phyloP scores from a whole-genome alignment of 2,113 vertebrate species.

The Chelonoidis abingdonii region DNA sequence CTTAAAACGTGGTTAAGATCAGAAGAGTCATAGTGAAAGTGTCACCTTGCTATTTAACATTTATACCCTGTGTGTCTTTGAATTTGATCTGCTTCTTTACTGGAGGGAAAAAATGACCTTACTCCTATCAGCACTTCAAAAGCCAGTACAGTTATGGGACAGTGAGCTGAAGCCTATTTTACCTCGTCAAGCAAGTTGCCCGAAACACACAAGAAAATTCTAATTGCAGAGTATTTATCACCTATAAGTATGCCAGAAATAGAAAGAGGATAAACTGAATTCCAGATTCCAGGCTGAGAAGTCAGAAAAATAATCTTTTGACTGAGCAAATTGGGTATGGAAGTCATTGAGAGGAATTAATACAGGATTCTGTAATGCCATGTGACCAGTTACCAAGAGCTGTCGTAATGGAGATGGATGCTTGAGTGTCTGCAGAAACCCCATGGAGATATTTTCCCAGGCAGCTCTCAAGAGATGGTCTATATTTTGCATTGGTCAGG shows the following conservation, averaged over 20 bases:
- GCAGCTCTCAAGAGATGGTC: background rate
- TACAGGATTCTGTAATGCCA: background rate
- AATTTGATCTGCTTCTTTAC: background rate
- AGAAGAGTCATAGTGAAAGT: background rate
- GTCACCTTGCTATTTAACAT: background rate
- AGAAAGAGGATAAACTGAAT: background rate
- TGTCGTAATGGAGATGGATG: background rate
- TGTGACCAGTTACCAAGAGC: background rate
- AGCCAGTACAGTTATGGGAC: background rate
- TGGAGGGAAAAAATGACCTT: background rate
- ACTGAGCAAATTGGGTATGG: background rate
- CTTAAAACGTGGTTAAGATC: background rate
- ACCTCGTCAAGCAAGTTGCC: background rate
- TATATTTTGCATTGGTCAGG: background rate
- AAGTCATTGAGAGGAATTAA: background rate
- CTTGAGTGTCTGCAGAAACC: background rate
- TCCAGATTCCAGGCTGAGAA: background rate
- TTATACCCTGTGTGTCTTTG: background rate
- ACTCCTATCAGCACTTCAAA: background rate
- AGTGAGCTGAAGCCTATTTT: background rate
- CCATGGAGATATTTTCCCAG: too few relatives aligned
- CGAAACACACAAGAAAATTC: background rate
- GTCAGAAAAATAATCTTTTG: background rate
- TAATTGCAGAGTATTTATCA: background rate
- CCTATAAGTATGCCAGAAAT: background rate